Conservation (phyloP, 2,888 invertebrate genomes). For the Sabatieria punctata region DNA sequence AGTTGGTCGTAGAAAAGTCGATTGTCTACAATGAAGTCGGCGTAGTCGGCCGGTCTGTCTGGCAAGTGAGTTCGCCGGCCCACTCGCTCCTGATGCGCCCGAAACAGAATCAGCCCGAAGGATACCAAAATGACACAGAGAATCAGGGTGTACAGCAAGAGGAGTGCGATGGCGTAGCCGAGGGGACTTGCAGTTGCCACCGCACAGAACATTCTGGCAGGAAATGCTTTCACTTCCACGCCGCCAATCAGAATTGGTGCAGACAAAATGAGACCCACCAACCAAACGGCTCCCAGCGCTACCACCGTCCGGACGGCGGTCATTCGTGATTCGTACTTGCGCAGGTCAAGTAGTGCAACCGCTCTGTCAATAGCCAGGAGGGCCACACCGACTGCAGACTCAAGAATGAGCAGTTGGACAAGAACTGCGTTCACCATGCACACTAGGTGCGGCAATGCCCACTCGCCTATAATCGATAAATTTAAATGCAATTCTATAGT, state of each 20-base stretch:
- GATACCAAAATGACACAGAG: conserved; percentile 13
- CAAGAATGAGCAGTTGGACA: conserved; percentile 15
- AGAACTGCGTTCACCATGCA: conserved; percentile 17
- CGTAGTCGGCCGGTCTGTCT: conserved; percentile 10
- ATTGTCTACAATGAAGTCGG: conserved; percentile 8
- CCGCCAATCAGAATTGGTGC: conserved; percentile 16
- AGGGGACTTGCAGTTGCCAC: conserved; percentile 13
- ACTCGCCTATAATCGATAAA: conserved; percentile 9
- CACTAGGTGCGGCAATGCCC: conserved; percentile 14
- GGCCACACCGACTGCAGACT: conserved; percentile 14
- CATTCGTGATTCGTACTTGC: conserved; percentile 14
- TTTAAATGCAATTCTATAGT: too few species aligned
- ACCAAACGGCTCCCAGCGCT: conserved; percentile 15
- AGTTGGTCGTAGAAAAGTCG: conserved; percentile 7
- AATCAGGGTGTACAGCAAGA: conserved; percentile 16
- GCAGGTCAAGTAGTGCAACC: conserved; percentile 2
- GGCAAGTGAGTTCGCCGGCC: conserved; percentile 14
- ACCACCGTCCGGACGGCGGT: conserved; percentile 11
- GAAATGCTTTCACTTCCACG: conserved; percentile 15
- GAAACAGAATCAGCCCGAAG: conserved; percentile 11
- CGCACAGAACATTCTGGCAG: conserved; percentile 17
- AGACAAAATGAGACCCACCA: conserved; percentile 13
- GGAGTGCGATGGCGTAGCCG: conserved; percentile 15
- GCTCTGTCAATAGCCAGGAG: conserved; percentile 16
- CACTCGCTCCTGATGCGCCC: conserved; percentile 12